Conservation (phyloP, 2,113 vertebrate species). For the Pyrgilauda ruficollis region DNA sequence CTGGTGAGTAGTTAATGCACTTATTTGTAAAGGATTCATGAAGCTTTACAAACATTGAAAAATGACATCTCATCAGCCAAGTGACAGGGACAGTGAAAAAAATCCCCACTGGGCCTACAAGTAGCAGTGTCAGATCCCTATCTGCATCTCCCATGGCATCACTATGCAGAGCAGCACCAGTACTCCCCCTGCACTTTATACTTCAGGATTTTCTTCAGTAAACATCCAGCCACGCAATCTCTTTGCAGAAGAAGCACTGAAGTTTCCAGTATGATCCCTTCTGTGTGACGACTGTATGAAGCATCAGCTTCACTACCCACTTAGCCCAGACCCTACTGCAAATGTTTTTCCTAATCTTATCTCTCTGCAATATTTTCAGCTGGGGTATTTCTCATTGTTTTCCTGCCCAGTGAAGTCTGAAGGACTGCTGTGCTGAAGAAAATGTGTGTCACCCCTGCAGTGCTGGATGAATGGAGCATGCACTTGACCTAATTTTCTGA, state of each 20-base stretch:
- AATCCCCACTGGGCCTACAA: background rate
- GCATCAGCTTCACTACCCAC: background rate
- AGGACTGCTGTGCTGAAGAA: background rate
- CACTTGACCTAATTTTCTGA: conserved; percentile 20
- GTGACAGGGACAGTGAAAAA: background rate
- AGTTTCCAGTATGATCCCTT: background rate
- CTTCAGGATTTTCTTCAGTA: background rate
- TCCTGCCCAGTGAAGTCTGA: background rate
- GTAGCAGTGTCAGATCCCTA: background rate
- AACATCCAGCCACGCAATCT: background rate
- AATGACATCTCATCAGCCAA: background rate
- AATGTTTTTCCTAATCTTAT: background rate
- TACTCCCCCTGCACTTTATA: background rate
- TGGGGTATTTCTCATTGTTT: background rate
- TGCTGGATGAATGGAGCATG: background rate
- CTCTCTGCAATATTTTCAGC: background rate
- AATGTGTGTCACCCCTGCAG: background rate
- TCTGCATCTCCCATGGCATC: background rate
- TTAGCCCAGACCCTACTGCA: background rate
- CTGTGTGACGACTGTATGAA: background rate
- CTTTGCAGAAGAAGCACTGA: background rate
- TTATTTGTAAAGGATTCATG: background rate
- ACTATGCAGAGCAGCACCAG: background rate
- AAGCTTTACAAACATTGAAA: background rate
- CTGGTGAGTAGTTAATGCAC: background rate